These are phyloP conservation scores for Koerneria pararmatus DNA, from an alignment of 2,888 invertebrate genomes.

Conservation along the genomic window DNA sequence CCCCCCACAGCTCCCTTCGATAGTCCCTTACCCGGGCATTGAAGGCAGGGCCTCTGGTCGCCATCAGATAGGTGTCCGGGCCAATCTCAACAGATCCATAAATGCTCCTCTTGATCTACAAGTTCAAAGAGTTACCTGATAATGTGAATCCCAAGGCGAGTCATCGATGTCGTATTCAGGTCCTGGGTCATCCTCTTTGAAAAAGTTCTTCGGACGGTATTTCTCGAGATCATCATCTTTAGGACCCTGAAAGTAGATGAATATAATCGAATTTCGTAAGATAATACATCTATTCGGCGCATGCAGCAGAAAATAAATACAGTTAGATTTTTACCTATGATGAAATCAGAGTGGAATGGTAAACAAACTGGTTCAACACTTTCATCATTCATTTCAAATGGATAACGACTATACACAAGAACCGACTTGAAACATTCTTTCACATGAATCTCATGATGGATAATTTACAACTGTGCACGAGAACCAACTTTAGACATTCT, in stretches of 20 bases:
- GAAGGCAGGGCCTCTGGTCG: constrained; percentile 86
- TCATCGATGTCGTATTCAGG: constrained; percentile 53
- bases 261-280: no score
- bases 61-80: constrained; percentile 89
- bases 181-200: constrained; percentile 42
- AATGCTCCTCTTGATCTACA: not conserved
- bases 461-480: no score
- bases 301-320: no score
- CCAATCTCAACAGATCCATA: constrained; percentile 78
- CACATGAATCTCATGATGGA: no score
- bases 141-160: constrained; percentile 66
- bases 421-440: no score
- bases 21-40: constrained; percentile 67
- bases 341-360: no score
- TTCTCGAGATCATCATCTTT: constrained; percentile 36
- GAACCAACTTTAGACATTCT: no score
- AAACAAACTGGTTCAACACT: no score
- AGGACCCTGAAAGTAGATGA: constrained; percentile 15
- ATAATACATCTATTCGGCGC: no score
- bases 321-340: no score
- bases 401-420: no score
- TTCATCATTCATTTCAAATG: no score
- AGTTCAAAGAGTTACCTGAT: constrained; percentile 29
- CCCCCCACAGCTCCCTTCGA: constrained; percentile 66
- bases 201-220: constrained; percentile 49